These are phyloP conservation scores for Zelleria hepariella DNA, from an alignment of 2,888 invertebrate species.

Conservation along the genomic window DNA sequence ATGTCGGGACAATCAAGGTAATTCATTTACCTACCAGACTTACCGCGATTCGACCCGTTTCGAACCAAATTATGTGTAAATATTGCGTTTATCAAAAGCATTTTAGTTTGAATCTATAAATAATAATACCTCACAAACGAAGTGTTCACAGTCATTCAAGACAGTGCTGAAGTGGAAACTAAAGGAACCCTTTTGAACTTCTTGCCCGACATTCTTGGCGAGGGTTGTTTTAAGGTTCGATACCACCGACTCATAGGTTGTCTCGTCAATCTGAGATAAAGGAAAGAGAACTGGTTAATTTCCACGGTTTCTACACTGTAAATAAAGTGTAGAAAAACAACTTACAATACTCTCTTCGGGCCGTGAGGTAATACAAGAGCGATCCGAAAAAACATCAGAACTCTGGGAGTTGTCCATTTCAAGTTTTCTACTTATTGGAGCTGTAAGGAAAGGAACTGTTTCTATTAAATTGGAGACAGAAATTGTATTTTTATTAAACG, in stretches of 20 bases:
- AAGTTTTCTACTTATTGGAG: no score
- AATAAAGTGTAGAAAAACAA: not conserved
- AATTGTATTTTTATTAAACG: not conserved
- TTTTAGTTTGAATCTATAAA: no score
- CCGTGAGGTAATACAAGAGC: not conserved
- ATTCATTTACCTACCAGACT: no score
- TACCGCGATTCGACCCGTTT: no score
- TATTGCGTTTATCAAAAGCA: no score
- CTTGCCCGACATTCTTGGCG: constrained; percentile 14
- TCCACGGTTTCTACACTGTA: not conserved
- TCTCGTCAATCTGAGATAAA: constrained; percentile 28
- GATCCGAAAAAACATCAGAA: constrained; percentile 35
- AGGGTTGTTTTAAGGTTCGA: constrained; percentile 31
- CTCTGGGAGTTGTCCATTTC: constrained; percentile 45
- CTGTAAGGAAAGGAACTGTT: not conserved
- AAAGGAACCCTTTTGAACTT: constrained; percentile 23
- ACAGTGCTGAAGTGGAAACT: constrained; percentile 25
- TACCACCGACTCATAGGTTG: constrained; percentile 30
- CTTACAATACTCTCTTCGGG: not conserved
- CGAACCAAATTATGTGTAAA: no score
- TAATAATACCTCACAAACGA: constrained; percentile 35
- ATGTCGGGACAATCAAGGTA: no score
- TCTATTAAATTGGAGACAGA: not conserved
- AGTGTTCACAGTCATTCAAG: constrained; percentile 35
- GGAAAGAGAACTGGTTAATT: no score